Base-by-base conservation (phyloP, 2,113 vertebrate species). In the Tupaia chinensis region DNA sequence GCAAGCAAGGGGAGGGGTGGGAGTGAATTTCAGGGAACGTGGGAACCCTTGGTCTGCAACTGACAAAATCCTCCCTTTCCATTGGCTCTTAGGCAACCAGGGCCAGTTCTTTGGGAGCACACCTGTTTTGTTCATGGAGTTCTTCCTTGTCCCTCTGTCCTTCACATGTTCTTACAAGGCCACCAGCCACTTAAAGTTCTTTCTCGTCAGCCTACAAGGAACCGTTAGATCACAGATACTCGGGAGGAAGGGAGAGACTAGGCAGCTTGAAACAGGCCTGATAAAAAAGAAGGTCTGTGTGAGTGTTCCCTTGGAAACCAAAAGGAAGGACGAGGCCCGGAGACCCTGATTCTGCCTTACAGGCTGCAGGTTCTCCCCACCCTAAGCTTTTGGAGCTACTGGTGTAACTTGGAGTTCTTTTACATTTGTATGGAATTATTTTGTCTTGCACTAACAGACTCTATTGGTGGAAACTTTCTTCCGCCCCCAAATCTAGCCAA, bases 391-490 rank as follows among this genome's bases (percentile, higher is more conserved):
- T 0, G 20, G 34, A 69, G 74, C 73, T 60, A 12, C 53, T 89
- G 61, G 54, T 12, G 9, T 68, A 32, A 10, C 56, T 63, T 78
- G 23, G 73, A 87, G 83, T 74, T n/a, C 77, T 96, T 90, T 72
- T 74, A 74, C 23, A 72, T 93, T 79, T 79, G 91, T 68, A 70
- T 61, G 61, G 58, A 72, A 80, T 96, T 90, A 65, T 95, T 93
- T 97, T 94, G 32, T 80, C 82, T 89, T 94, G 93, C 78, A 91
- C 78, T 61, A 89, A 58, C 53, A 95, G 80, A 78, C 15, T 87
- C 87, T 66, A 84, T 69, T 89, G 20, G 61, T 94, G 61, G 94
- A 96, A 97, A 95, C 94, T 86, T 92, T 82, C 74, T 93, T 84
- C 61, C 73, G 95, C 76, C 70, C 77, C n/a, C 20, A 95, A 92